Conservation (phyloP, 2,113 vertebrate genomes). For the Meles meles region DNA sequence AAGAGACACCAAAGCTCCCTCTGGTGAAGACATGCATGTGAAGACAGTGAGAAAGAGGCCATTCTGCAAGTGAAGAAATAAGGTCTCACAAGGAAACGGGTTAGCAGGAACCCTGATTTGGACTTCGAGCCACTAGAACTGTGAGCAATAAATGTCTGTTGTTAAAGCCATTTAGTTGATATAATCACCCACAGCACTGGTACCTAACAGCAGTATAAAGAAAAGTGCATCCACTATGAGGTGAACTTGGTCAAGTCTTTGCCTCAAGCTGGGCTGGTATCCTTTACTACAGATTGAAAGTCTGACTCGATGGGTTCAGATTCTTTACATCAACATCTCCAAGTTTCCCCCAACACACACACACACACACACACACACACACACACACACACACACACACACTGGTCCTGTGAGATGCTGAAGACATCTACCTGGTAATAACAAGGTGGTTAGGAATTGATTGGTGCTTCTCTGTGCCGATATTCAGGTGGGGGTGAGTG, state of each 20-base stretch:
- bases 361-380: rapidly evolving
- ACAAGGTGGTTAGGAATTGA: neutral
- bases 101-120: neutral
- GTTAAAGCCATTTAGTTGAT: rapidly evolving
- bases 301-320: neutral
- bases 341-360: rapidly evolving
- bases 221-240: neutral
- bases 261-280: no score
- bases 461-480: neutral
- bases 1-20: neutral
- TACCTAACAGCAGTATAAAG: no score
- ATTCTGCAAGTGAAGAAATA: neutral
- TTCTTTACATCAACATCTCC: neutral
- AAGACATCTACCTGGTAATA: neutral
- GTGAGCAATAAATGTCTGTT: neutral
- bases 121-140: no score
- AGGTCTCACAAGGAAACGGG: rapidly evolving
- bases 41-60: neutral
- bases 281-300: neutral
- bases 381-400: rapidly evolving
- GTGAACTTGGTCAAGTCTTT: neutral
- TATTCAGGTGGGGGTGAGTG: neutral
- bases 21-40: neutral
- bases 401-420: no score
- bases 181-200: rapidly evolving